These are phyloP conservation scores for Tortricodes alternella DNA, from an alignment of 2,888 invertebrate species.

Conservation along the genomic window DNA sequence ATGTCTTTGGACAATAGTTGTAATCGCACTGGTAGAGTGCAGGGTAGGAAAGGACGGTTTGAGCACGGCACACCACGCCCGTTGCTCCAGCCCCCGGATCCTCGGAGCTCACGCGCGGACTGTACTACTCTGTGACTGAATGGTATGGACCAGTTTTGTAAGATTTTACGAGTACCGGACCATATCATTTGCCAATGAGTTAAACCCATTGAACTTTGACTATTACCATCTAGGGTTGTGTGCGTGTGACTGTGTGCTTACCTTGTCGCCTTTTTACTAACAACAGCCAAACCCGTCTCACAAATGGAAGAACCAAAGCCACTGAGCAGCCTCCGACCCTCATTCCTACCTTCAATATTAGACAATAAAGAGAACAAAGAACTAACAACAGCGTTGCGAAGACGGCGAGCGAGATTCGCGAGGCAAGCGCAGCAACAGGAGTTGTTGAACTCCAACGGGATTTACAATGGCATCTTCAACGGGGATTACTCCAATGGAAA, in stretches of 20 bases:
- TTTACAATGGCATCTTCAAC: conserved; percentile 41
- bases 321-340: conserved; percentile 47
- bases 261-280: conserved; percentile 64
- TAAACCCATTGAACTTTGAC: no score
- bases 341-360: conserved; percentile 55
- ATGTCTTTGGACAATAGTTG: no score
- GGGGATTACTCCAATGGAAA: conserved; percentile 33
- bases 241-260: conserved; percentile 38
- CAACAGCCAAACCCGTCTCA: conserved; percentile 54
- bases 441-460: conserved; percentile 59
- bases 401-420: conserved; percentile 91
- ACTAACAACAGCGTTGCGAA: conserved; percentile 90
- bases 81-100: no score
- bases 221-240: conserved; percentile 30
- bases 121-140: no score
- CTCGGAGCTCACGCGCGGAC: no score
- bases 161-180: no score
- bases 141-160: no score
- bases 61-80: no score
- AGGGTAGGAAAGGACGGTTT: no score
- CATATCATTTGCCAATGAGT: no score
- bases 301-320: conserved; percentile 56
- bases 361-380: conserved; percentile 84
- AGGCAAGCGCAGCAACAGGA: conserved; percentile 93
- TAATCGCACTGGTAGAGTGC: no score